Percentiles rank a stretch among this genome's conserved stretches.
Evolutionary conservation across 2,888 invertebrate species (phyloP).

Genomic region (Tromatobia lineatoria): DNA sequence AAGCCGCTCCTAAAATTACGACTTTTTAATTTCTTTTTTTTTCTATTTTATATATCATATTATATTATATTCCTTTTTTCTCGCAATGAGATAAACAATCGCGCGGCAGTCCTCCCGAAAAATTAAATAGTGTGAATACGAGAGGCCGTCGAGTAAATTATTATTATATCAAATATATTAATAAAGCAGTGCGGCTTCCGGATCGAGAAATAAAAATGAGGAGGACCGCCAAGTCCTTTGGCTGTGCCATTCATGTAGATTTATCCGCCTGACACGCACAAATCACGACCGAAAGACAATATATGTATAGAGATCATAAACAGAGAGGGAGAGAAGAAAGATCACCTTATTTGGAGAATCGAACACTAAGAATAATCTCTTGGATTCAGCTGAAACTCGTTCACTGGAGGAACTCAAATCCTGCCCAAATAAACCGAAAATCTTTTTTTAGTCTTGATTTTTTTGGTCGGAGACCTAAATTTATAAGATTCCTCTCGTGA

Average conservation of each 20-base stretch:
- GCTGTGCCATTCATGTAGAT: conserved; percentile 84
- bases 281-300: conserved; percentile 68
- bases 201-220: conserved; percentile 58
- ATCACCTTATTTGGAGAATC: conserved; percentile 24
- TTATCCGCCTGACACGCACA: conserved; percentile 76
- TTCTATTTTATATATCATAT: conserved; percentile 9
- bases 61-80: conserved; percentile 25
- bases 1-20: conserved; percentile 31
- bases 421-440: background rate
- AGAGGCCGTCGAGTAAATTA: background rate
- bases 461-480: background rate
- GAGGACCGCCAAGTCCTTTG: conserved; percentile 80
- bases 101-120: conserved; percentile 38
- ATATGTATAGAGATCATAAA: conserved; percentile 41
- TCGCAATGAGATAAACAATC: conserved; percentile 22
- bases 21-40: conserved; percentile 14
- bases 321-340: background rate
- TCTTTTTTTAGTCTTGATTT: background rate
- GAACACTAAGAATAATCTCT: background rate
- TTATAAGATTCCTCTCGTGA: conserved; percentile 5
- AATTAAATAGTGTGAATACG: conserved; percentile 36
- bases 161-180: conserved; percentile 15
- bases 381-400: background rate
- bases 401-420: background rate
- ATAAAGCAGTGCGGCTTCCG: conserved; percentile 26